A percentile compares a stretch with the other conserved stretches of the same genome.
These are phyloP conservation scores for Triplophysa tibetana DNA, from an alignment of 2,113 vertebrate species.

Conservation along the genomic window DNA sequence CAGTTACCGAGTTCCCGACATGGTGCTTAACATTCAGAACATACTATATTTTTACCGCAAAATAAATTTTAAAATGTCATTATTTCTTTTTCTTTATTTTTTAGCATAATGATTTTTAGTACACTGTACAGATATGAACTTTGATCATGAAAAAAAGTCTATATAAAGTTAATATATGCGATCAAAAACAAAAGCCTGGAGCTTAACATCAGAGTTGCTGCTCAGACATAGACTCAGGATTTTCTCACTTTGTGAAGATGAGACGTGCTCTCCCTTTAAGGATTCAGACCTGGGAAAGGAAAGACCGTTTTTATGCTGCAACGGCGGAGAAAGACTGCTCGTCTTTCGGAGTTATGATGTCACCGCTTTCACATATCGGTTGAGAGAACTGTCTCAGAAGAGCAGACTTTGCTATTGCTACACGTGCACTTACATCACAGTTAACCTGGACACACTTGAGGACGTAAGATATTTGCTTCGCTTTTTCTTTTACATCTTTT, in stretches of 20 bases:
- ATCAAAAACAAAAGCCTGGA: constrained; percentile 77
- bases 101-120: constrained; percentile 52
- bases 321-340: constrained; percentile 50
- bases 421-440: constrained; percentile 61
- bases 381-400: constrained; percentile 20
- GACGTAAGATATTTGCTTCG: constrained; percentile 57
- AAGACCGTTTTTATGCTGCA: constrained; percentile 51
- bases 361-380: constrained; percentile 62
- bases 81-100: constrained; percentile 69
- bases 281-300: constrained; percentile 50
- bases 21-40: constrained; percentile 85
- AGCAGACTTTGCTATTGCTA: constrained; percentile 40
- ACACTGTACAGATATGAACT: constrained; percentile 60
- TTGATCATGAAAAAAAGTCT: constrained; percentile 60
- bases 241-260: constrained; percentile 72
- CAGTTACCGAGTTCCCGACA: constrained; percentile 72
- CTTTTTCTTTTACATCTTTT: constrained; percentile 12
- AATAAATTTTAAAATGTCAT: constrained; percentile 76
- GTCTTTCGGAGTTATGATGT: constrained; percentile 63
- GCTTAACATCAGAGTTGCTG: constrained; percentile 95
- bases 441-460: constrained; percentile 77
- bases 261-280: constrained; percentile 52
- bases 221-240: constrained; percentile 98
- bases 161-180: constrained; percentile 82
- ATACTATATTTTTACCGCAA: constrained; percentile 90